Conservation (phyloP, 2,888 invertebrate genomes). For the Cistogaster globosa region DNA sequence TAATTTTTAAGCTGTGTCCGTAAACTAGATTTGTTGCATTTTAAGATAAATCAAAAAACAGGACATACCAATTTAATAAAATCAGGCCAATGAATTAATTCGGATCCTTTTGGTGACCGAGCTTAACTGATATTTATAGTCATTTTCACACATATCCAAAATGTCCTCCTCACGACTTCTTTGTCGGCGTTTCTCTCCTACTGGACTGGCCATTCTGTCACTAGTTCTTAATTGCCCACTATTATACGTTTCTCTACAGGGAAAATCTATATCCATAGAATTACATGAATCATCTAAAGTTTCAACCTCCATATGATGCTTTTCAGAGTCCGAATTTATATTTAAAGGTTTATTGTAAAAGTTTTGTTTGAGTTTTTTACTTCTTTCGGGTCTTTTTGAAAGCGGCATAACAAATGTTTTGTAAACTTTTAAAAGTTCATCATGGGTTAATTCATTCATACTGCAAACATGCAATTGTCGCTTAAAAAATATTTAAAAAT, state of each 20-base stretch:
- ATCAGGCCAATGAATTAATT: slow-evolving; percentile 49
- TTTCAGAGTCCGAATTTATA: slow-evolving; percentile 1
- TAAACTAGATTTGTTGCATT: too few relatives aligned
- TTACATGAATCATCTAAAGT: not conserved
- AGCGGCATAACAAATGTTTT: slow-evolving; percentile 77
- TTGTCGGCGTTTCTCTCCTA: slow-evolving; percentile 62
- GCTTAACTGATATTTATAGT: slow-evolving; percentile 57
- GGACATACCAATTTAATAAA: slow-evolving; percentile 20
- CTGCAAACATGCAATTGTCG: slow-evolving; percentile 74
- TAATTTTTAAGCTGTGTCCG: too few relatives aligned
- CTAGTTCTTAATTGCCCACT: not conserved
- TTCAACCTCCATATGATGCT: slow-evolving; percentile 17
- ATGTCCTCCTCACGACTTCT: slow-evolving; percentile 28
- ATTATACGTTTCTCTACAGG: not conserved
- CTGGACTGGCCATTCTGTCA: slow-evolving; percentile 14
- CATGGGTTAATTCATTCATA: slow-evolving; percentile 72
- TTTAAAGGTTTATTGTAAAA: not conserved
- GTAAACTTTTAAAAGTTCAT: slow-evolving; percentile 75
- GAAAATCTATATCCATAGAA: slow-evolving; percentile 54
- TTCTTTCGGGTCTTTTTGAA: slow-evolving; percentile 63
- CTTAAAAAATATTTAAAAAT: slow-evolving; percentile 61
- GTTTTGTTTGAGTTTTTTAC: slow-evolving; percentile 15
- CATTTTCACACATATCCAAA: slow-evolving; percentile 9
- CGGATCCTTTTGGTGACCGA: slow-evolving; percentile 59
- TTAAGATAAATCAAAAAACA: not conserved